These are phyloP conservation scores for Agrotis ipsilon DNA, from an alignment of 2,888 invertebrate genomes.

Conservation along the genomic window DNA sequence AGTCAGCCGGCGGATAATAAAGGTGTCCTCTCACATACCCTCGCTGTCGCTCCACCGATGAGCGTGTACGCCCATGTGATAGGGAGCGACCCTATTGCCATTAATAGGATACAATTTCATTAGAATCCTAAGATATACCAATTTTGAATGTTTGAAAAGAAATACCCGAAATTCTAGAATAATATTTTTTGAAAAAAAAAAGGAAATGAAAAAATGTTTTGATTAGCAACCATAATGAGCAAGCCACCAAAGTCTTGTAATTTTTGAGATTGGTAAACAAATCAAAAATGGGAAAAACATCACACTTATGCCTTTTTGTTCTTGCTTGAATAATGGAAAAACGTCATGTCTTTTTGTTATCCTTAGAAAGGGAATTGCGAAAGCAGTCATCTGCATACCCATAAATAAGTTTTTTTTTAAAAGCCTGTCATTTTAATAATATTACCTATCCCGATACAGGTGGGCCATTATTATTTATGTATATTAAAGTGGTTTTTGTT, in stretches of 20 bases:
- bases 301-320: no score
- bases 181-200: not conserved
- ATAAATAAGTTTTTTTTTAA: no score
- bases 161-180: not conserved
- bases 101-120: slow-evolving; percentile 49
- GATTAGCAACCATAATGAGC: not conserved
- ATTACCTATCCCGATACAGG: no score
- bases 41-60: slow-evolving; percentile 27
- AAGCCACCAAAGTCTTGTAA: not conserved
- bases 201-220: rapidly evolving
- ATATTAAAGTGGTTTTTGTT: no score
- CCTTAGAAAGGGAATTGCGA: no score
- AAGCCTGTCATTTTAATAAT: no score
- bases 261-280: not conserved
- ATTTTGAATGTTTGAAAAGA: not conserved
- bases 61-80: slow-evolving; percentile 44
- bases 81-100: slow-evolving; percentile 35
- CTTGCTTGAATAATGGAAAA: no score
- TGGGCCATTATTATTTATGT: no score
- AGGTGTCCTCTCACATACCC: slow-evolving; percentile 30
- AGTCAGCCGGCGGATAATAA: slow-evolving; percentile 31
- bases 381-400: no score
- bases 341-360: no score
- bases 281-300: no score
- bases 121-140: slow-evolving; percentile 21